Percentiles rank a stretch among this genome's conserved stretches.
Conservation (phyloP, 1,140 invertebrate genomes). For the Wasmannia auropunctata region DNA sequence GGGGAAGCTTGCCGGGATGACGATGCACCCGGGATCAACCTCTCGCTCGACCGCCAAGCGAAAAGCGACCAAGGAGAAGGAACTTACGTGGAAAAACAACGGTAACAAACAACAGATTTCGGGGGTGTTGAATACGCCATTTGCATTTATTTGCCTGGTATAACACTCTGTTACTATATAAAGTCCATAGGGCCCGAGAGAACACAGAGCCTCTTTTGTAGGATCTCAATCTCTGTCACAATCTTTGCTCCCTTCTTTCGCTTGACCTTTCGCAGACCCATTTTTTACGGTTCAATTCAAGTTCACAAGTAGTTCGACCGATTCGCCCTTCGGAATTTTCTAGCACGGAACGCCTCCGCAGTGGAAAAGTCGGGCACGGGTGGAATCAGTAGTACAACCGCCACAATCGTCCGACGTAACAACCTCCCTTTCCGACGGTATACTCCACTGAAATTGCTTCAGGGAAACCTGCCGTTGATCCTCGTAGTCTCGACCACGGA, state of each 20-base stretch:
- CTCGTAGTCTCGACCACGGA: background rate
- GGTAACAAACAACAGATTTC: background rate
- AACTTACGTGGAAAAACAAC: background rate
- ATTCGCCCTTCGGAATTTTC: slow-evolving; percentile 30
- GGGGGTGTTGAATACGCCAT: background rate
- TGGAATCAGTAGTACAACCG: slow-evolving; percentile 75
- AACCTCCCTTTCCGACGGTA: slow-evolving; percentile 23
- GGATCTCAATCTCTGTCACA: background rate
- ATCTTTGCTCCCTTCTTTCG: slow-evolving; percentile 24
- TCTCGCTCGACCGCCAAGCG: background rate
- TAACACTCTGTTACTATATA: background rate
- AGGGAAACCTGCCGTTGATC: background rate
- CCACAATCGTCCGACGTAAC: slow-evolving; percentile 72
- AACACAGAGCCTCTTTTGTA: background rate
- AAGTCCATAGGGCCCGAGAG: too few species aligned
- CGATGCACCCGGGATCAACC: background rate
- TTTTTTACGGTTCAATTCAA: slow-evolving; percentile 32
- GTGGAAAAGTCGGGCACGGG: slow-evolving; percentile 42
- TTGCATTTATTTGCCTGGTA: background rate
- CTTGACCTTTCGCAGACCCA: slow-evolving; percentile 7
- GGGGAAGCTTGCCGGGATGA: background rate
- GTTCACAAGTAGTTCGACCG: background rate
- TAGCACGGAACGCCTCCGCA: background rate
- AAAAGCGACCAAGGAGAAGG: background rate
- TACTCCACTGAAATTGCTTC: background rate